phyloP scores from a whole-genome alignment of 2,113 vertebrate species.

The Spermophilus dauricus region DNA sequence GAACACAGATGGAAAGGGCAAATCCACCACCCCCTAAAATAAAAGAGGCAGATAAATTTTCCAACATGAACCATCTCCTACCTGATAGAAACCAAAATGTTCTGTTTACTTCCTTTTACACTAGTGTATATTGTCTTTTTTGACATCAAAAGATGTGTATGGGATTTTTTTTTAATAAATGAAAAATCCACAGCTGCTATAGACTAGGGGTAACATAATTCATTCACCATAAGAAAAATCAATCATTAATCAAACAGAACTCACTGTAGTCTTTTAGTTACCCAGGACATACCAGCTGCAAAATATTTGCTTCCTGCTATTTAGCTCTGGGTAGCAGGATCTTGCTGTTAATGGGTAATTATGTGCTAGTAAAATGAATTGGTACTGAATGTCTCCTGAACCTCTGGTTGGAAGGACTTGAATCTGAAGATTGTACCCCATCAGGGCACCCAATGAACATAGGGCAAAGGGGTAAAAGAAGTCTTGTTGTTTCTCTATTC shows the following conservation, averaged over 20 bases:
- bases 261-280: neutral
- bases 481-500: slow-evolving; percentile 23
- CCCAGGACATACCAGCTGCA: neutral
- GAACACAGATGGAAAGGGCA: neutral
- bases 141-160: neutral
- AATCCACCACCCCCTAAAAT: neutral
- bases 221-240: neutral
- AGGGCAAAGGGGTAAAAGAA: neutral
- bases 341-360: slow-evolving; percentile 17
- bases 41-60: neutral
- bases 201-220: neutral
- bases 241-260: slow-evolving; percentile 67
- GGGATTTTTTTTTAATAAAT: neutral
- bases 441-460: neutral
- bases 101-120: neutral
- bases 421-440: neutral
- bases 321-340: neutral
- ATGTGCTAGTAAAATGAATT: neutral
- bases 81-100: neutral
- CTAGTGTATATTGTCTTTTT: neutral
- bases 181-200: neutral
- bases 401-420: neutral
- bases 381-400: neutral
- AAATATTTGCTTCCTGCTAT: slow-evolving; percentile 62
- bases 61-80: neutral